Conservation (phyloP, 2,888 invertebrate genomes). For the Meandrusa payeni region DNA sequence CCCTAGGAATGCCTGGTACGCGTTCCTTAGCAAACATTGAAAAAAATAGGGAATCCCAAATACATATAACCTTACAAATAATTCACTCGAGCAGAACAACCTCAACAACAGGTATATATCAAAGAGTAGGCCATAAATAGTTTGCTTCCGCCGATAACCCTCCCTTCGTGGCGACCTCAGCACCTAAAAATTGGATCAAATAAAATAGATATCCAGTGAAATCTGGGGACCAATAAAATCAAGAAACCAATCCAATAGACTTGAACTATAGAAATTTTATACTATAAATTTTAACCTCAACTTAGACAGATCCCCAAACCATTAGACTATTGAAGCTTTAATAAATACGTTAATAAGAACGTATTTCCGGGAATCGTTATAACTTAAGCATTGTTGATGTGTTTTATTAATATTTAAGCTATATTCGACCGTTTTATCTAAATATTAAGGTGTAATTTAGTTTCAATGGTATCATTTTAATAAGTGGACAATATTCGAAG, state of each 20-base stretch:
- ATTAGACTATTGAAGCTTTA: too few relatives aligned
- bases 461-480: too few relatives aligned
- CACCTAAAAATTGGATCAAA: slow-evolving; percentile 10
- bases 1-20: too few relatives aligned
- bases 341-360: too few relatives aligned
- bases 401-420: background rate
- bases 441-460: too few relatives aligned
- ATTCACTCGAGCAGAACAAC: background rate
- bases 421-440: too few relatives aligned
- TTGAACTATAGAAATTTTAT: background rate
- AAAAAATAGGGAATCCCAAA: too few relatives aligned
- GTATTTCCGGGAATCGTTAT: background rate
- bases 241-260: slow-evolving; percentile 6
- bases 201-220: slow-evolving; percentile 4
- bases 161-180: slow-evolving; percentile 11
- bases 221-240: background rate
- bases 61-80: too few relatives aligned
- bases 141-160: slow-evolving; percentile 10
- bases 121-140: slow-evolving; percentile 11
- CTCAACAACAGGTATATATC: slow-evolving; percentile 5
- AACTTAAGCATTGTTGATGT: background rate
- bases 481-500: too few relatives aligned
- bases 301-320: too few relatives aligned
- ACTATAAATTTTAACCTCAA: too few relatives aligned
- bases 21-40: too few relatives aligned